Conservation (phyloP, 30 jellyfish, hydroid and myxozoan genomes). For the Aurelia sp. region DNA sequence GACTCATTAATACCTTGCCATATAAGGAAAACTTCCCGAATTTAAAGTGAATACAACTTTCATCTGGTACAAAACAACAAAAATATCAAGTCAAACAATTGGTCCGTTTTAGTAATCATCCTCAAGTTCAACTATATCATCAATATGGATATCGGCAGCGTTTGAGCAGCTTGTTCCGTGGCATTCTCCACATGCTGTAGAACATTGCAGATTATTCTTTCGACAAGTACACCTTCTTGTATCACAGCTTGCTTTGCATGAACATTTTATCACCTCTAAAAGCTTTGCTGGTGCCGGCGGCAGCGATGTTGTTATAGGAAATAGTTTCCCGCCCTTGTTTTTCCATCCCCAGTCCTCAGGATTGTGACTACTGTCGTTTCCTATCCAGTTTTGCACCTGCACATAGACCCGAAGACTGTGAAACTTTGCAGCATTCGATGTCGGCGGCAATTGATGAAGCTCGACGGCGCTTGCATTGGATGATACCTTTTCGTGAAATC, state of each 20-base stretch:
- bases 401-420: slow-evolving; percentile 48
- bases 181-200: slow-evolving; percentile 52
- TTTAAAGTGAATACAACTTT: slow-evolving; percentile 9
- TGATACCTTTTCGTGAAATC: slow-evolving; percentile 38
- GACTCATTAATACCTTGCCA: slow-evolving; percentile 12
- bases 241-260: slow-evolving; percentile 46
- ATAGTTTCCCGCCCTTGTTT: slow-evolving; percentile 13
- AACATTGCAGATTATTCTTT: slow-evolving; percentile 37
- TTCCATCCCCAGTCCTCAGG: slow-evolving; percentile 61
- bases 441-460: slow-evolving; percentile 50
- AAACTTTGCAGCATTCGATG: slow-evolving; percentile 57
- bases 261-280: slow-evolving; percentile 28
- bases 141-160: slow-evolving; percentile 17
- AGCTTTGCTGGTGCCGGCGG: slow-evolving; percentile 52
- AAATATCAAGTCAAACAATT: slow-evolving; percentile 30
- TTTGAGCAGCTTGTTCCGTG: slow-evolving; percentile 47
- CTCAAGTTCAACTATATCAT: slow-evolving; percentile 12
- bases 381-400: slow-evolving; percentile 45
- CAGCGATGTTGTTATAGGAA: slow-evolving; percentile 31
- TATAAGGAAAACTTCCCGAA: slow-evolving; percentile 17
- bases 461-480: slow-evolving; percentile 6
- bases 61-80: neutral
- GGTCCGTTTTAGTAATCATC: neutral
- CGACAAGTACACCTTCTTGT: slow-evolving; percentile 43
- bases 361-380: slow-evolving; percentile 32